Evolutionary conservation across 1,140 invertebrate genomes (phyloP), one percentile per base, ranked within the genome.

Genomic region (Rhagoletis zephyria): DNA sequence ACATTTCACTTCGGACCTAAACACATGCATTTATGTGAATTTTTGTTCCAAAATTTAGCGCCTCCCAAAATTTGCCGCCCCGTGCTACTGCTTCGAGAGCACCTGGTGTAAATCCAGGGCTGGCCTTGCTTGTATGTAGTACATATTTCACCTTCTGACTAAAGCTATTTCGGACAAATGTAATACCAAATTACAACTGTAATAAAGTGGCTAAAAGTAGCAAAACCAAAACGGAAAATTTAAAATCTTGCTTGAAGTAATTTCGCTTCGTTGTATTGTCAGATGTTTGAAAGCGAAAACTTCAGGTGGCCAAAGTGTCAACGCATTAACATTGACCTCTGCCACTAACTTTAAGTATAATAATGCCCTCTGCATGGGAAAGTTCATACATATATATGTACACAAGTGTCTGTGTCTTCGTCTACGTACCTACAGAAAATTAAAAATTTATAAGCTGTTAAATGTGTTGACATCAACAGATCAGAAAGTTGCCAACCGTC

Each of bases 251-350:
- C 4, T 14, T 60, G 12, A 9, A 14, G 30, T 67, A 42, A 48
- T 51, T 45, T 70, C 12, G 48, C 48, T 63, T 4, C 74, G 10
- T 81, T 48, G 70, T 30, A 30, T 74, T 74, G 48, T 30, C 74
- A 7, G 56, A 81, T 81, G 48, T 30, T 6, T 10, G 74, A 81
- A 81, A 81, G 45, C 74, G 74, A 81, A 81, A 81, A 48, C 56
- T 56, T 30, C 48, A 30, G 48, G n/a, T 81, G 74, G 74, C 12
- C 74, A 9, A 81, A 81, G 56, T 81, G 74, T 81, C 74, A 81
- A 56, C 45, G 48, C 74, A 81, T 81, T 81, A 81, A 81, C 74
- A 81, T 81, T 81, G 74, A 81, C 74, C 74, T 81, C 48, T 81
- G 48, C 74, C 51, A 45, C 48, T 48, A 16, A n/a, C 45, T 63